Evolutionary conservation across 2,113 vertebrate genomes (phyloP).

Genomic region (Athene noctua): DNA sequence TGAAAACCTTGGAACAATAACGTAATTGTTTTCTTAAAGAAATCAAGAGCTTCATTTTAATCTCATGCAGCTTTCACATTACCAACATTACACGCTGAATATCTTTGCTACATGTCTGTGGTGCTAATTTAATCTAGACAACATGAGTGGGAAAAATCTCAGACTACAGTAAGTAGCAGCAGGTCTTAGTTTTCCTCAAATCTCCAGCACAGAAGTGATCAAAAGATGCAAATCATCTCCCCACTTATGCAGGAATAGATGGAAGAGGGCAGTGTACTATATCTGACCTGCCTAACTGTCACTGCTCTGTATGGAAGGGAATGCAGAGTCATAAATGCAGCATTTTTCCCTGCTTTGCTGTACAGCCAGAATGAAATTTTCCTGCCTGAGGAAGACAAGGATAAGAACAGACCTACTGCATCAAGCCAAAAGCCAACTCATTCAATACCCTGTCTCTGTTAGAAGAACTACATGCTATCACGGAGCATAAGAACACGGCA

Average conservation of each 20-base stretch:
- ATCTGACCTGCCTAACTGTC: neutral
- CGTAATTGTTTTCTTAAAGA: neutral
- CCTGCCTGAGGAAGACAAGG: neutral
- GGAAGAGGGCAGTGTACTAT: fast-evolving
- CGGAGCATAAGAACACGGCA: neutral
- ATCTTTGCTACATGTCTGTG: neutral
- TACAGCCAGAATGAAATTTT: neutral
- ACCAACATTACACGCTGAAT: neutral
- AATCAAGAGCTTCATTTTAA: neutral
- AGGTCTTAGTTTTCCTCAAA: neutral
- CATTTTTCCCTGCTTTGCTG: neutral
- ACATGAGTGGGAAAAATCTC: neutral
- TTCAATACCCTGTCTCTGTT: neutral
- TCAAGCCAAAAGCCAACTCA: neutral
- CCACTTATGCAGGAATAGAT: neutral
- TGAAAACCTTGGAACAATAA: neutral
- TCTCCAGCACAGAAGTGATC: neutral
- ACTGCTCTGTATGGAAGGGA: neutral
- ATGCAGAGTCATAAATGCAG: neutral
- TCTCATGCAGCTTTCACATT: neutral
- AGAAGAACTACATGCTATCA: neutral
- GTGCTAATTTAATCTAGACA: neutral
- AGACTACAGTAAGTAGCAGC: neutral
- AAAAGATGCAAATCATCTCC: neutral
- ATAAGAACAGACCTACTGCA: neutral